Evolutionary conservation across 2,113 vertebrate species (phyloP), one percentile per base, ranked within the genome.

Genomic region (Mesoclemmys tuberculata): DNA sequence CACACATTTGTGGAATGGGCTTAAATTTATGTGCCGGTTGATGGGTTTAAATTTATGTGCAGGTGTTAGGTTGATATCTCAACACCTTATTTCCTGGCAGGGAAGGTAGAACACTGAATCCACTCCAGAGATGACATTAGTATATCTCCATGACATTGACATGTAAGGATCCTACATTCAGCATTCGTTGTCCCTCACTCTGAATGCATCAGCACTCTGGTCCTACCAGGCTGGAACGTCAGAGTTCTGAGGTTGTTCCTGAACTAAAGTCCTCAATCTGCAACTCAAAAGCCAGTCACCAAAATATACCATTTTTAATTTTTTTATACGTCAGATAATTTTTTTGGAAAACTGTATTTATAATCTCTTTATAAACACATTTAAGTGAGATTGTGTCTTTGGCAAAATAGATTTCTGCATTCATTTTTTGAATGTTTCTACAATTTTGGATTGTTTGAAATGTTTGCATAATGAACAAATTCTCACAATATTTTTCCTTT

Each of bases 401-500:
- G 41, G 46, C 10, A 68, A 78, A 95, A 91, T 24, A 79, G 90
- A 61, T 80, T 35, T 86, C 22, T 92, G 5, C 61, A 26, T 35
- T 27, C 6, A 4, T 44, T 29, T 85, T 56, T 27, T 85, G 82
- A 90, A 8, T 90, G 79, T 80, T 18, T 80, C 49, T 88, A 55
- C 12, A 27, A 6, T 80, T 68, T 74, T 82, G 27, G 10, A 55
- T 94, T 55, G 85, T 78, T 78, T 89, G 88, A 93, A 80, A 51
- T 41, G 49, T 64, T 97, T 74, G 61, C 24, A 75, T 11, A 29
- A 38, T 55, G 6, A 41, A 38, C 68, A 71, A 22, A 83, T 89
- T 90, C 71, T 96, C 90, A 96, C 56, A 0, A 29, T 46, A 16
- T 52, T 84, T 97, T 93, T 96, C 89, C 95, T 93, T 96, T 97